phyloP scores from a whole-genome alignment of 2,113 vertebrate species.

The Mus musculus region GRCm39 chr1:86063001-86063500 shows the following conservation, averaged over 20 bases:
- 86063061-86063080: not conserved
- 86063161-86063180: conserved; percentile 17
- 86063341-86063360: conserved; percentile 41
- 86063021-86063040: not conserved
- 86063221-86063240: conserved; percentile 70
- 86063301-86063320: conserved; percentile 73
- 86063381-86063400: conserved; percentile 35
- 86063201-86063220: conserved; percentile 58
- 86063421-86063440: not conserved
- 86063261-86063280: conserved; percentile 72
- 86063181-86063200: conserved; percentile 43
- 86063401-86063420: conserved; percentile 29
- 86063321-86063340: conserved; percentile 67
- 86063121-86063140: conserved; percentile 7
- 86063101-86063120: not conserved
- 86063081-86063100: not conserved
- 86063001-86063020: not conserved
- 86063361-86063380: conserved; percentile 55
- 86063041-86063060: not conserved
- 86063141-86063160: conserved; percentile 61
- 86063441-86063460: conserved; percentile 6
- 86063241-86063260: conserved; percentile 72
- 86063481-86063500: conserved; percentile 5
- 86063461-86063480: conserved; percentile 10
- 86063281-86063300: conserved; percentile 71